Evolutionary conservation across 2,888 invertebrate species (phyloP).

Genomic region (Anagyrus pseudococci): DNA sequence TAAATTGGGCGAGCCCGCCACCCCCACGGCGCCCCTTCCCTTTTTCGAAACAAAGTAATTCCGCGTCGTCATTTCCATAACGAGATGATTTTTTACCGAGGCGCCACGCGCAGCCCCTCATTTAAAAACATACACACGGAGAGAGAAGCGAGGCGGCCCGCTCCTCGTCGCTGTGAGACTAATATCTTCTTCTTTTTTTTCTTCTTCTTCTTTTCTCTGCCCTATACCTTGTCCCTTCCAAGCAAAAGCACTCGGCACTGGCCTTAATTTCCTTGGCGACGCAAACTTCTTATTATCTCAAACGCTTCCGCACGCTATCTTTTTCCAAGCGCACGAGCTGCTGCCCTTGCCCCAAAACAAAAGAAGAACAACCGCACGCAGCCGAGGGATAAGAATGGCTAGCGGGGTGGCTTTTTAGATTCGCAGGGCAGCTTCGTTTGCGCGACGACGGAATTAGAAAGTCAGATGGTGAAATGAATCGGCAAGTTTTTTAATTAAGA

Average conservation of each 20-base stretch:
- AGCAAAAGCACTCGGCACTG: slow-evolving; percentile 14
- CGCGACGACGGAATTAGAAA: slow-evolving; percentile 6
- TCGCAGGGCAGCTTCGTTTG: too few species aligned
- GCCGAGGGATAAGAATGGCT: too few species aligned
- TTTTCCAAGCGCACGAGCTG: slow-evolving; percentile 38
- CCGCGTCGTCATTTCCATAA: slow-evolving; percentile 35
- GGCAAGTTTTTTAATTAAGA: slow-evolving; percentile 63
- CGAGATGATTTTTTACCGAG: slow-evolving; percentile 37
- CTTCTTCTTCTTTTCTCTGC: slow-evolving; percentile 18
- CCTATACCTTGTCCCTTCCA: slow-evolving; percentile 1
- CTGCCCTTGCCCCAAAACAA: slow-evolving; percentile 54
- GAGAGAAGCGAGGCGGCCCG: too few species aligned
- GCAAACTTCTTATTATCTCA: slow-evolving; percentile 54
- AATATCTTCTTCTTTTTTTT: neutral
- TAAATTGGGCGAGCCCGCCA: slow-evolving; percentile 20
- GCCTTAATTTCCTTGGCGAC: slow-evolving; percentile 52
- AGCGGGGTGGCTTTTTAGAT: too few species aligned
- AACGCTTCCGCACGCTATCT: slow-evolving; percentile 46
- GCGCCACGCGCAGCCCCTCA: too few species aligned
- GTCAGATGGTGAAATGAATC: slow-evolving; percentile 55
- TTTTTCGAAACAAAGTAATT: slow-evolving; percentile 35
- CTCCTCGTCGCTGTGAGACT: slow-evolving; percentile 5
- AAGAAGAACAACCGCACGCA: slow-evolving; percentile 46
- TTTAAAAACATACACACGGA: too few species aligned
- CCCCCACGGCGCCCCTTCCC: too few species aligned